Base-by-base conservation (phyloP, 2,888 invertebrate species). In the Subacronicta megacephala region DNA sequence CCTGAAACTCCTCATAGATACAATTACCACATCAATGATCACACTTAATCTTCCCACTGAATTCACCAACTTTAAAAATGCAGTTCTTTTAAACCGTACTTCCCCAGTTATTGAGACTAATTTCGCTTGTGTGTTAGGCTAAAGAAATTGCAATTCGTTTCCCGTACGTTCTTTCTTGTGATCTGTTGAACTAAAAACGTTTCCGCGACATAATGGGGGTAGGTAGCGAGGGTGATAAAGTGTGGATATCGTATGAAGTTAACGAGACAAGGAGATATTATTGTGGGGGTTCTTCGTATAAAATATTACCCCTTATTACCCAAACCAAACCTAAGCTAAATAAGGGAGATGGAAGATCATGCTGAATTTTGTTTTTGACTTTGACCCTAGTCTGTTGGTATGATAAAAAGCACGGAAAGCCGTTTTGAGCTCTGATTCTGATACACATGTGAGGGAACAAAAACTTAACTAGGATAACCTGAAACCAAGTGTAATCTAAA, bases 121-220 rank as follows among this genome's bases (percentile, higher is more conserved):
- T 38, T 26, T 62, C 7, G 53, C 10, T 18, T 50, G 42, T 3
- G 6, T 31, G 17, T 35, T 12, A 0, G 13, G 41, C 20, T 13
- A 16, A 33, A 61, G 63, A 75, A 72, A 64, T 78, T 73, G 76
- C 62, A 60, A 72, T 72, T 75, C 70, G 66, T 68, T 64, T 59
- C 60, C 58, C 68, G 72, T 72, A 72, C 75, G 66, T 76, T 77
- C 79, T 81, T 81, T 82, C 74, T 78, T 79, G 81, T 80, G 79
- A 81, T 79, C 77, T 80, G 79, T 72, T 80, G 77, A 77, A 75
- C 80, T 75, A 76, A 78, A 80, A 82, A 75, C 71, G 74, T 70
- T 82, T 80, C 76, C 78, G 78, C 62, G 47, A 73, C 66, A 75
- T 79, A 80, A 80, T 78, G 60, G 72, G 66, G 66, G 62, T 64